Evolutionary conservation across 2,888 invertebrate genomes (phyloP), one percentile per base, ranked within the genome.

Genomic region (Catotricha subobsoleta): DNA sequence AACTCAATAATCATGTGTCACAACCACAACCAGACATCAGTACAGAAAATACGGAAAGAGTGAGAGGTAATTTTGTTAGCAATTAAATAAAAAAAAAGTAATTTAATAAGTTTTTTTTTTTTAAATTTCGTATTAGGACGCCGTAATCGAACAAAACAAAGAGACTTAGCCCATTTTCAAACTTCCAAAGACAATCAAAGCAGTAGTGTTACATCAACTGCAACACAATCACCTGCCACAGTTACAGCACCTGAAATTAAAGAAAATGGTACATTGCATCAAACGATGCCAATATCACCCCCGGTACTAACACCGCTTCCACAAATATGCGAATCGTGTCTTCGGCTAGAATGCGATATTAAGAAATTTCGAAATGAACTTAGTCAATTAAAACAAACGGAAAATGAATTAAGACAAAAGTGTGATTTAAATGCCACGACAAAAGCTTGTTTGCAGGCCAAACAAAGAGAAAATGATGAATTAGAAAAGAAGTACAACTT

Each of bases 371-470:
- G 62, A 39, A 29, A 54, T 23, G 63, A 63, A 45, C 54, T 63
- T 6, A 58, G 56, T 48, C 60, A 60, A 41, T 57, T 61, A 56
- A 62, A 62, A 48, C 60, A 62, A 51, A 59, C 60, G 34, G 64
- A 63, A 48, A 62, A 61, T 44, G 62, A 63, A 31, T 44, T 62
- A 44, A 54, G 60, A n/a, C 62, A 63, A 46, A 63, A 63, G 47
- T 50, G 69, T 33, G 69, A 67, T 31, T 62, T 68, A 23, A 66
- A 79, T 51, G 64, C 76, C 38, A 71, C 71, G 42, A 71, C 71
- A 45, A 86, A 87, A 54, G 71, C 76, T 50, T 86, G 90, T 60
- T 72, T 88, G 57, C 82, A 83, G 64, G 78, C 82, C 54, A 62
- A 62, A 53, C 63, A 62, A 50, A 59, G 58, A 56, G 86, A 87